Conservation (phyloP, 2,113 vertebrate species). For the Girardinichthys multiradiatus region DNA sequence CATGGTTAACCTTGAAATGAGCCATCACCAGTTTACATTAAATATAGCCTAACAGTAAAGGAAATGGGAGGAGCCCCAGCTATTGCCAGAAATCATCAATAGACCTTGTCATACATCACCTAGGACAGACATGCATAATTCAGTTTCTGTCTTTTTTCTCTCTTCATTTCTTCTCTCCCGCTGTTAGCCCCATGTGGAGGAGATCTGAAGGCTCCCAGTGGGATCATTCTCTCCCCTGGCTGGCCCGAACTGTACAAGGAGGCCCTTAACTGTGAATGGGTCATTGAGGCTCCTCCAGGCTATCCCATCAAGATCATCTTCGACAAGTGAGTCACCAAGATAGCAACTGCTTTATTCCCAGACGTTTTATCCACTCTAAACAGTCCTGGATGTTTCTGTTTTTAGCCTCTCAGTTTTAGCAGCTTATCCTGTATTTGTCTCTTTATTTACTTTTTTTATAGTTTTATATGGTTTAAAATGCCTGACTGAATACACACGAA, state of each 20-base stretch:
- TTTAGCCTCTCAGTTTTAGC: background rate
- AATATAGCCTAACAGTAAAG: conserved; percentile 46
- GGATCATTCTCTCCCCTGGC: conserved; percentile 96
- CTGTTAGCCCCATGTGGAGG: conserved; percentile 92
- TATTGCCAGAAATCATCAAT: conserved; percentile 56
- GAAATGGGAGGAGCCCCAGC: conserved; percentile 47
- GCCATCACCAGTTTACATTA: conserved; percentile 54
- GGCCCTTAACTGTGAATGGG: conserved; percentile 96
- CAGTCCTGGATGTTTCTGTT: background rate
- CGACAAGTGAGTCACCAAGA: conserved; percentile 86
- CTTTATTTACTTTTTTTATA: background rate
- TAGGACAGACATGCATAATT: conserved; percentile 49
- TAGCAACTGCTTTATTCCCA: background rate
- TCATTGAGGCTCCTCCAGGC: conserved; percentile 96
- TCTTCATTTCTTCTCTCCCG: conserved; percentile 1
- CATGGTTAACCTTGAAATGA: conserved; percentile 64
- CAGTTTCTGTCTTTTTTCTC: conserved; percentile 25
- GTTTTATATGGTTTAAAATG: background rate
- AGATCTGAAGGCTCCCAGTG: conserved; percentile 91
- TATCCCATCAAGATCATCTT: conserved; percentile 99
- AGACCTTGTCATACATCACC: conserved; percentile 52
- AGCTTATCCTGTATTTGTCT: background rate
- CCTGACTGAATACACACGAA: background rate
- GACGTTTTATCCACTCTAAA: background rate
- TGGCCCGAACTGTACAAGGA: conserved; percentile 99